Conservation (phyloP, 2,113 vertebrate genomes). For the Mesocricetus auratus region DNA sequence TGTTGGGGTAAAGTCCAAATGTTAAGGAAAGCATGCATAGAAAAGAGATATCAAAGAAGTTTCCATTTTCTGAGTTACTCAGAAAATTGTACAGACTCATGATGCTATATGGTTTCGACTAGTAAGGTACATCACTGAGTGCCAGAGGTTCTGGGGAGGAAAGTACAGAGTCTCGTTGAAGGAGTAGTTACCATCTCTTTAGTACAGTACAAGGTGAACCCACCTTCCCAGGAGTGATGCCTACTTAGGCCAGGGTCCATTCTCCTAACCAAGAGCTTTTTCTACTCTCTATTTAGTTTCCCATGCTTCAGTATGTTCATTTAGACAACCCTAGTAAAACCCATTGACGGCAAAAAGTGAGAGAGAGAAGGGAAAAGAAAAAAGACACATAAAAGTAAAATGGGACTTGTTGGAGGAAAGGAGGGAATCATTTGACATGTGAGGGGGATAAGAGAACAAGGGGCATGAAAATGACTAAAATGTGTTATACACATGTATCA, state of each 20-base stretch:
- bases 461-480: not conserved
- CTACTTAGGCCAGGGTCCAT: not conserved
- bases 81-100: too few species aligned
- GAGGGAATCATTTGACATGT: not conserved
- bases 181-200: not conserved
- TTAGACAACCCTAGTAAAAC: not conserved
- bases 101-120: not conserved
- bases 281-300: not conserved
- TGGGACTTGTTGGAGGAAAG: rapidly evolving
- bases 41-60: not conserved
- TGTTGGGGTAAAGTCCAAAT: not conserved
- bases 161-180: not conserved
- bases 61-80: not conserved
- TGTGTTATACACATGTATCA: not conserved
- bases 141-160: not conserved
- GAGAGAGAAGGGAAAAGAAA: not conserved
- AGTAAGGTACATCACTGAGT: too few species aligned
- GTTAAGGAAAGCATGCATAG: not conserved
- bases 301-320: not conserved
- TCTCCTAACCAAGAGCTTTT: not conserved
- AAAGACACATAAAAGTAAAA: not conserved
- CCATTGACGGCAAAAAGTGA: not conserved
- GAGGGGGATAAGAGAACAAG: not conserved
- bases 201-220: not conserved
- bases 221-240: not conserved